Evolutionary conservation across 2,797 vertebrate species (phyloP), one percentile per base, ranked within the genome.

Genomic region (Eurystomus glaucurus): DNA sequence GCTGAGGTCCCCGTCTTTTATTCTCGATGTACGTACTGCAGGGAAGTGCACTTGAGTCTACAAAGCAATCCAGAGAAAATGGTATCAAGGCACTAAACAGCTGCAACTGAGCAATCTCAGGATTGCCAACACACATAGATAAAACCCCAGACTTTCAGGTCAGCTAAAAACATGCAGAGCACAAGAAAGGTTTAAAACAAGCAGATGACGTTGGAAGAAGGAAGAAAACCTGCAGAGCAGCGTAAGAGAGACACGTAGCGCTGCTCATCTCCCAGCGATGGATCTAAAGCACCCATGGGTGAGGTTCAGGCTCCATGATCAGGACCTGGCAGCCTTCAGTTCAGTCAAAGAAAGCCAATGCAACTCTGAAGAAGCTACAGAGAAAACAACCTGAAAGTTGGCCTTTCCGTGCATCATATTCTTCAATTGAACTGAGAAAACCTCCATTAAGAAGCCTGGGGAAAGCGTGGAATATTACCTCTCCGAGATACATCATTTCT

Each of bases 191-290:
- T 54, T 84, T 77, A 19, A 61, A 77, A 46, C 1, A 12, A 57
- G 48, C 11, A 66, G 81, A 25, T 14, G 10, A 14, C 41, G 19
- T 0, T 11, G 17, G 13, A 5, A 14, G 43, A 71, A 80, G 20
- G 60, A 20, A 62, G 31, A 33, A 80, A 51, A 45, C 12, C 25
- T 39, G 5, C 13, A 22, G 6, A 39, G 62, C 21, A 69, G 64
- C 0, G 1, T 31, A 4, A 43, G 26, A 1, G 8, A 28, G 2
- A 37, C 35, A 14, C 1, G 0, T 7, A 28, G 60, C 2, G 0
- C 55, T 68, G 50, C 58, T n/a, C 1, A 0, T 31, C 74, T 52
- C n/a, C 33, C 54, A 51, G 45, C 0, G 0, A 35, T 16, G 37
- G 39, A 35, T 26, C 29, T 9, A 48, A 48, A 69, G 25, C 45